Percentiles rank a stretch among this genome's conserved stretches.
Conservation (phyloP, 2,888 invertebrate genomes). For the Drosophila merina region DNA sequence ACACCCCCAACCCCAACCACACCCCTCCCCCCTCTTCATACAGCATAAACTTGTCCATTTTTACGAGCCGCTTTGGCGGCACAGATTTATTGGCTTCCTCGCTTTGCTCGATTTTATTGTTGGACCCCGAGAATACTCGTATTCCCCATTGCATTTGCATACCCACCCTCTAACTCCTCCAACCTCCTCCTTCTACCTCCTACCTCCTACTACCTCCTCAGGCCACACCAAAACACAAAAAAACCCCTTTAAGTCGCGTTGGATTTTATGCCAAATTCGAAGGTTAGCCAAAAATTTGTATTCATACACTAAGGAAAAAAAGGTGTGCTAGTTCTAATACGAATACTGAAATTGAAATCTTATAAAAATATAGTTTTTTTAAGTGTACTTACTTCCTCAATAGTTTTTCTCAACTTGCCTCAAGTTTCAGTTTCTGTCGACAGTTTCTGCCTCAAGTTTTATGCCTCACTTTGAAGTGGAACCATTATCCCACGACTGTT, state of each 20-base stretch:
- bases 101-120: conserved; percentile 62
- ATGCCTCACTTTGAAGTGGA: conserved; percentile 41
- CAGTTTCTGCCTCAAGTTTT: conserved; percentile 15
- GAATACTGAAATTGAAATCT: not conserved
- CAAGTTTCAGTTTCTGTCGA: conserved; percentile 26
- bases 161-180: not conserved
- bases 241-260: conserved; percentile 9
- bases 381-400: conserved; percentile 14
- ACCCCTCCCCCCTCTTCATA: not conserved
- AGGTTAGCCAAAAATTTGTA: conserved; percentile 44
- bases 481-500: conserved; percentile 28
- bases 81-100: conserved; percentile 67
- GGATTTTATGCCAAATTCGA: conserved; percentile 48
- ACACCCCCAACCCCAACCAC: not conserved
- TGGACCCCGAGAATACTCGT: conserved; percentile 44
- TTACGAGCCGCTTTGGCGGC: conserved; percentile 63
- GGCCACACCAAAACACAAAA: not conserved
- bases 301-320: conserved; percentile 3
- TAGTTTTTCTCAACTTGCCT: conserved; percentile 38
- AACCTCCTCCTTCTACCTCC: too few relatives aligned
- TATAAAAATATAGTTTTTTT: too few relatives aligned
- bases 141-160: conserved; percentile 49
- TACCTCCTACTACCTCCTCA: too few relatives aligned
- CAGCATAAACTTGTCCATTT: conserved; percentile 58
- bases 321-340: too few relatives aligned